Percentiles rank a stretch among this genome's conserved stretches.
These are phyloP conservation scores for Chloropsis hardwickii DNA, from an alignment of 2,113 vertebrate genomes.

Conservation along the genomic window DNA sequence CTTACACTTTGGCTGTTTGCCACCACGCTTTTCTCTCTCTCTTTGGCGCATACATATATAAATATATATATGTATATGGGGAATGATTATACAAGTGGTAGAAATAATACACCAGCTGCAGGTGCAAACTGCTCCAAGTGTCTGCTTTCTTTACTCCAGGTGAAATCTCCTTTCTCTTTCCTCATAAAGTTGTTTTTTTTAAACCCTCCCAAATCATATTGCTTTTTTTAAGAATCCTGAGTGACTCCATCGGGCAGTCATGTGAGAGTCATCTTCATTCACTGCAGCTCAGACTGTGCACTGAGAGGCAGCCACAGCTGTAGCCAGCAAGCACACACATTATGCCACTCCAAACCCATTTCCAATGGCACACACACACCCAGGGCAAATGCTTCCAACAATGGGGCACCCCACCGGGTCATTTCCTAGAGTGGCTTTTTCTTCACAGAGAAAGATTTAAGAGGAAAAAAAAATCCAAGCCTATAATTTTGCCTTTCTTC, in stretches of 20 bases:
- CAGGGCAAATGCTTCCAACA: background rate
- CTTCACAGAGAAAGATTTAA: background rate
- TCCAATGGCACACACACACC: background rate
- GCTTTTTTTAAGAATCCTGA: background rate
- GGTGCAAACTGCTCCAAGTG: background rate
- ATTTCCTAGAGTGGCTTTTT: background rate
- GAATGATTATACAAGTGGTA: background rate
- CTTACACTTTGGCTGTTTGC: background rate
- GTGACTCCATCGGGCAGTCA: background rate
- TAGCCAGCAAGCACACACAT: background rate
- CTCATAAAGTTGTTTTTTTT: background rate
- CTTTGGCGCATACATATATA: background rate
- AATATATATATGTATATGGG: accelerated
- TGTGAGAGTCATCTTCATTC: background rate
- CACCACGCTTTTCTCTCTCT: background rate
- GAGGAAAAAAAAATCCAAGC: background rate
- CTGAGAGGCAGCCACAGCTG: background rate
- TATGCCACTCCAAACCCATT: background rate
- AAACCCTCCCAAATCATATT: background rate
- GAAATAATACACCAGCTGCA: background rate
- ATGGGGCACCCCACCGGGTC: background rate
- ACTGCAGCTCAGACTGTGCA: background rate
- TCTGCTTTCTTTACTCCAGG: background rate
- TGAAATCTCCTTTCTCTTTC: background rate
- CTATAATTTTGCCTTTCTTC: background rate